phyloP scores from a whole-genome alignment of 2,888 invertebrate species.

The Sinodicranocentrus sp. region DNA sequence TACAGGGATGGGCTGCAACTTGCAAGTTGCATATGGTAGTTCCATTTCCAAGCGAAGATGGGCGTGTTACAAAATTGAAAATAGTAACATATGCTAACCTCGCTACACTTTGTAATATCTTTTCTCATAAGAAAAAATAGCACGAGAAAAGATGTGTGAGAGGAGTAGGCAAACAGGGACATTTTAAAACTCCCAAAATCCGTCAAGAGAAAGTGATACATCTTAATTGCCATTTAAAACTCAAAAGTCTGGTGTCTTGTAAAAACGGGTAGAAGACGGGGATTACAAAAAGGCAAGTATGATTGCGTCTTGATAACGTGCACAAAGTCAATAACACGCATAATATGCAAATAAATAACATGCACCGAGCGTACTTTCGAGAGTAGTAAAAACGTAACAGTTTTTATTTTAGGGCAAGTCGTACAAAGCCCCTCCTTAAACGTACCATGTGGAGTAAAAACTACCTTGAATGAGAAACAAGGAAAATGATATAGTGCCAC shows the following conservation, averaged over 20 bases:
- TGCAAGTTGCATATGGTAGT: too few species aligned
- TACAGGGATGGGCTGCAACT: too few species aligned
- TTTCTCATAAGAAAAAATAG: too few species aligned
- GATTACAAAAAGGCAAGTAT: conserved; percentile 39
- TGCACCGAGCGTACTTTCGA: conserved; percentile 13
- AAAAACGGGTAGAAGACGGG: background rate
- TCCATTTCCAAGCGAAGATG: too few species aligned
- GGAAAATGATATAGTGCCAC: conserved; percentile 35
- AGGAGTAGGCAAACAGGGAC: too few species aligned
- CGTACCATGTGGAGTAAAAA: too few species aligned
- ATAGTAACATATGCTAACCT: background rate
- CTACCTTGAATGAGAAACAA: conserved; percentile 47
- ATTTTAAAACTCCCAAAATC: conserved; percentile 20
- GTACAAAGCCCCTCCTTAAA: too few species aligned
- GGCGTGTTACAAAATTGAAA: background rate
- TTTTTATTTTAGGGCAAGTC: too few species aligned
- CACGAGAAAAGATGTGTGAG: too few species aligned
- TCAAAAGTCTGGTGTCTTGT: conserved; percentile 7
- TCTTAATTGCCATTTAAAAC: conserved; percentile 46
- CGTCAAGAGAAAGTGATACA: conserved; percentile 46
- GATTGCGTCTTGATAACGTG: conserved; percentile 48
- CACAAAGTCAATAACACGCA: conserved; percentile 61
- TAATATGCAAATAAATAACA: conserved; percentile 48
- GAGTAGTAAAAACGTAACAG: too few species aligned
- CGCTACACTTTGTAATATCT: too few species aligned